Conservation (phyloP, 92 coral and sea anemone species). For the Desmophyllum pertusum region DNA sequence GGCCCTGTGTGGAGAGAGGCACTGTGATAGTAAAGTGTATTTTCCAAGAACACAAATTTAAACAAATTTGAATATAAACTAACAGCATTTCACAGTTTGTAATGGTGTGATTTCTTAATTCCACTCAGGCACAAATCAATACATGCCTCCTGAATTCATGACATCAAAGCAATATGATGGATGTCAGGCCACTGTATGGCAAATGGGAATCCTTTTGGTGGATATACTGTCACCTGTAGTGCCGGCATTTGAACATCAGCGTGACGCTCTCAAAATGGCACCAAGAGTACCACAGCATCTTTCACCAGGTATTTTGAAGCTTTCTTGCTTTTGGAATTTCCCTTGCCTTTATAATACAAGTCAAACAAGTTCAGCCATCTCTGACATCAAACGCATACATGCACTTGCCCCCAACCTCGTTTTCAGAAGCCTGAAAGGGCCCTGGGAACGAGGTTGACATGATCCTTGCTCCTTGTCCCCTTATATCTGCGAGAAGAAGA, state of each 20-base stretch:
- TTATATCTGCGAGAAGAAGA: too few species aligned
- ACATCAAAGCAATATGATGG: constrained; percentile 14
- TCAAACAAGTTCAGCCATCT: neutral
- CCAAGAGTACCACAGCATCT: constrained; percentile 12
- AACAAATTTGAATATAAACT: too few species aligned
- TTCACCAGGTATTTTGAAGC: constrained; percentile 13
- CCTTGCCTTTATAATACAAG: neutral
- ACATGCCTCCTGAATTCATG: constrained; percentile 35
- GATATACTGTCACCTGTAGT: constrained; percentile 23
- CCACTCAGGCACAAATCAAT: constrained; percentile 24
- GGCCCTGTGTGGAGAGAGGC: too few species aligned
- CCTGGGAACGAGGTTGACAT: neutral
- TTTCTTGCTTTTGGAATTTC: neutral
- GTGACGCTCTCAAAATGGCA: neutral
- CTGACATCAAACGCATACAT: neutral
- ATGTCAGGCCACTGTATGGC: constrained; percentile 36
- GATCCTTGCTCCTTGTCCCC: too few species aligned
- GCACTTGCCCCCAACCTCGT: neutral
- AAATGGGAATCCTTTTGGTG: constrained; percentile 41
- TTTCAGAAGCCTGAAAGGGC: neutral
- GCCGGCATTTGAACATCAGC: constrained; percentile 3
- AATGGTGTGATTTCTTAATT: too few species aligned
- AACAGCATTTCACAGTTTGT: too few species aligned
- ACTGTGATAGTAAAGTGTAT: too few species aligned
- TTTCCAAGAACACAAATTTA: too few species aligned